A percentile compares a stretch with the other conserved stretches of the same genome.
Evolutionary conservation across 1,140 invertebrate genomes (phyloP).

Genomic region (Cydia splendana): DNA sequence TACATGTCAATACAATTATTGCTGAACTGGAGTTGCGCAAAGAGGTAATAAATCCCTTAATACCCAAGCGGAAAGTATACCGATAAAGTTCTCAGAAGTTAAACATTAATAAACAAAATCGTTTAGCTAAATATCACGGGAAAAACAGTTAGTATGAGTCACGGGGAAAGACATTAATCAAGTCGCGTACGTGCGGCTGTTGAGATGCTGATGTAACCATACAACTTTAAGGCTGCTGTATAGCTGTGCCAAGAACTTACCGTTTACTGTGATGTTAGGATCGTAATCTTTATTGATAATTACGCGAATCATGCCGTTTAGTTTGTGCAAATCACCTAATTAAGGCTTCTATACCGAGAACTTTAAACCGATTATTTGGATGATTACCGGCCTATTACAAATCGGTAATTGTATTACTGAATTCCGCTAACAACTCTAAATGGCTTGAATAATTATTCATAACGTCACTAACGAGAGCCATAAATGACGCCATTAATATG

Average conservation of each 20-base stretch:
- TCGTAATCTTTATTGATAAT: conserved; percentile 21
- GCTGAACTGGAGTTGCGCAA: conserved; percentile 5
- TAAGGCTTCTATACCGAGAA: conserved; percentile 2
- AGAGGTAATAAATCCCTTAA: conserved; percentile 8
- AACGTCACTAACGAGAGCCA: neutral
- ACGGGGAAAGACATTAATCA: neutral
- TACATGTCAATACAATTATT: neutral
- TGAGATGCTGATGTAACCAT: neutral
- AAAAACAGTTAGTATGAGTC: conserved; percentile 16
- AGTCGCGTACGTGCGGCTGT: neutral
- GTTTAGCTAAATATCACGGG: conserved; percentile 6
- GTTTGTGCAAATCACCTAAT: conserved; percentile 11
- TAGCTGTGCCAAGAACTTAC: neutral
- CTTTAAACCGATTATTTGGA: conserved; percentile 2
- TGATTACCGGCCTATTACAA: conserved; percentile 8
- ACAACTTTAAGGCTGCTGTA: neutral
- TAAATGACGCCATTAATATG: neutral
- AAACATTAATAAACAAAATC: conserved; percentile 23
- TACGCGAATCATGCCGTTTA: conserved; percentile 1
- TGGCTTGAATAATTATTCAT: neutral
- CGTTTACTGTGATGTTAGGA: conserved; percentile 11
- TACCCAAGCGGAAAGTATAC: conserved; percentile 10
- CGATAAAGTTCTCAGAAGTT: conserved; percentile 1
- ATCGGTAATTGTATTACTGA: conserved; percentile 3
- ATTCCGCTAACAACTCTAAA: neutral